Percentiles rank a stretch among this genome's conserved stretches.
Conservation (phyloP, 2,888 invertebrate genomes). For the Cataglyphis altisquamis region DNA sequence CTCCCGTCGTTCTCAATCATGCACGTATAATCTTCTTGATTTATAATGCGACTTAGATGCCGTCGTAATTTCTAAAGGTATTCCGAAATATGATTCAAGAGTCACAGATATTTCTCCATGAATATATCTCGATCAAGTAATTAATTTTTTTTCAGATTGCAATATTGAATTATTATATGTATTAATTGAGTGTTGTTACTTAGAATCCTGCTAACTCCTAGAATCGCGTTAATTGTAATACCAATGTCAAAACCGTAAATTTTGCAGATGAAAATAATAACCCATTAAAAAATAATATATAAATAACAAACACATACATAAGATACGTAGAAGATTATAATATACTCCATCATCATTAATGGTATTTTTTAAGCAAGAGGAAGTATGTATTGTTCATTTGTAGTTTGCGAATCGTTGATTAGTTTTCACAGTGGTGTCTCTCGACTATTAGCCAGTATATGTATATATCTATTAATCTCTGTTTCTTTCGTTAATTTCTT, state of each 20-base stretch:
- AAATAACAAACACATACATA: neutral
- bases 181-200: neutral
- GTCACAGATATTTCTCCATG: neutral
- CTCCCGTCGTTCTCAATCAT: conserved; percentile 9
- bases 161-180: neutral
- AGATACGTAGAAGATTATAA: neutral
- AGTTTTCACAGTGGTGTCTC: neutral
- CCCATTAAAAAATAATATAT: neutral
- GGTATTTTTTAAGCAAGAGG: neutral
- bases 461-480: conserved; percentile 18
- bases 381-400: neutral
- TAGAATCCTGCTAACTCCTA: neutral
- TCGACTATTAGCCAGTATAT: neutral
- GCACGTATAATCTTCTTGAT: conserved; percentile 16
- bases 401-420: neutral
- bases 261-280: neutral
- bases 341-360: neutral
- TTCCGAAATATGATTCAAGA: neutral
- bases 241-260: too few species aligned
- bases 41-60: neutral
- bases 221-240: neutral
- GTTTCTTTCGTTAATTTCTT: neutral
- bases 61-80: conserved; percentile 5
- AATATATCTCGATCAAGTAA: conserved; percentile 13
- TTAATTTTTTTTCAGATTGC: neutral